A percentile compares a stretch with the other conserved stretches of the same genome.
These are phyloP conservation scores for Alitta virens DNA, from an alignment of 2,888 invertebrate genomes.

Conservation along the genomic window DNA sequence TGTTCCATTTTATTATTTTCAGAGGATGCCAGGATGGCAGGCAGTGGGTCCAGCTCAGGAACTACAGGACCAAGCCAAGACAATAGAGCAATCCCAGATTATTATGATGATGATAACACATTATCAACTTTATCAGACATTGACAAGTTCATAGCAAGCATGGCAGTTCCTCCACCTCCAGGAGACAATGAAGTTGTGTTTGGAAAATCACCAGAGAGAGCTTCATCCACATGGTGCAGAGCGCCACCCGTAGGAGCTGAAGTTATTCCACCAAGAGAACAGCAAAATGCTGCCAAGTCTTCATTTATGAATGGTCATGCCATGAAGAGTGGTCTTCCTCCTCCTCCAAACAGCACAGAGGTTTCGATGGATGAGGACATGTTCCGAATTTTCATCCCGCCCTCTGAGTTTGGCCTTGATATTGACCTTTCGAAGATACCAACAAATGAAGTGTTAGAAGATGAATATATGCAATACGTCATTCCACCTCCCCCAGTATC, in stretches of 20 bases:
- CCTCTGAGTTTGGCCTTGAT: neutral
- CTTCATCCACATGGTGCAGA: neutral
- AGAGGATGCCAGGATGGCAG: no score
- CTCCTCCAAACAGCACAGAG: neutral
- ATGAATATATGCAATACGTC: constrained; percentile 40
- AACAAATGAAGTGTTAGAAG: constrained; percentile 26
- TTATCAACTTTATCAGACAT: constrained; percentile 60
- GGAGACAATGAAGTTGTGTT: constrained; percentile 7
- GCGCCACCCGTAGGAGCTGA: neutral
- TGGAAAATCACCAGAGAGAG: neutral
- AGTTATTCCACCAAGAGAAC: neutral
- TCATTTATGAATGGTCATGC: no score
- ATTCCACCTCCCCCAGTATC: constrained; percentile 44
- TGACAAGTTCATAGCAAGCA: constrained; percentile 80
- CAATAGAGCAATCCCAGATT: no score
- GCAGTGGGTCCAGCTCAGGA: no score
- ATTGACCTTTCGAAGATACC: neutral
- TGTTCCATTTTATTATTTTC: no score
- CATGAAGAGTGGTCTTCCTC: neutral
- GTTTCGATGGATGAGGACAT: constrained; percentile 5
- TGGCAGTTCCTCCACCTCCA: constrained; percentile 76
- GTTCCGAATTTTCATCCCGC: constrained; percentile 2
- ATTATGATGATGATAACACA: no score
- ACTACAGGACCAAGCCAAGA: no score
- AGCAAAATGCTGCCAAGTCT: neutral